Percentiles rank a stretch among this genome's conserved stretches.
Conservation (phyloP, 1,140 invertebrate species). For the Eurytemora carolleeae region DNA sequence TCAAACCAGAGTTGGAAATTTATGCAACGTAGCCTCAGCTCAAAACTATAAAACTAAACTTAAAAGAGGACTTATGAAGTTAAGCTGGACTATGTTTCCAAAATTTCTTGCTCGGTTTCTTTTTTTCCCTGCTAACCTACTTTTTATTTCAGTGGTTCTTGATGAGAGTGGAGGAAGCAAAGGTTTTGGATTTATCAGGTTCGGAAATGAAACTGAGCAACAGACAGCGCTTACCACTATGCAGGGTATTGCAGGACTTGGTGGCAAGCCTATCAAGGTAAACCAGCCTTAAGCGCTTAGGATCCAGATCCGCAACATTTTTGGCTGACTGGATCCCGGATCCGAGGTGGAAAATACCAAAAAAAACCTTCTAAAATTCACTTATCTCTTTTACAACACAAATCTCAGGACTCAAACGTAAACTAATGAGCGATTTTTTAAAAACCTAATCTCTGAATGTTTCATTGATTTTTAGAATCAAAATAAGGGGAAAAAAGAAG, state of each 20-base stretch:
- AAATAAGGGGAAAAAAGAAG: too few species aligned
- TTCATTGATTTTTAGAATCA: too few species aligned
- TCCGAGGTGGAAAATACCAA: too few species aligned
- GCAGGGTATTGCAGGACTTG: conserved; percentile 31
- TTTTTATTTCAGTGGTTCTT: conserved; percentile 51
- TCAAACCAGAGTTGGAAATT: too few species aligned
- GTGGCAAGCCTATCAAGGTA: conserved; percentile 66
- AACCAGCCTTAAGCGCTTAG: too few species aligned
- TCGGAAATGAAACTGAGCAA: conserved; percentile 81
- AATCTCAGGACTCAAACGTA: too few species aligned
- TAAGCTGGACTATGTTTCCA: background rate
- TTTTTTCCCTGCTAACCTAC: conserved; percentile 10
- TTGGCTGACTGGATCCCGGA: too few species aligned
- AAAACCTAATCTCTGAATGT: too few species aligned
- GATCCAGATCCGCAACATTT: too few species aligned
- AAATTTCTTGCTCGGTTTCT: background rate
- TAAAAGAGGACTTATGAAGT: background rate
- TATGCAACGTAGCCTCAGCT: background rate
- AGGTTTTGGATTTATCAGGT: conserved; percentile 90
- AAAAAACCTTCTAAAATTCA: too few species aligned
- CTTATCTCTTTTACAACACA: too few species aligned
- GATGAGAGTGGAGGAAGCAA: conserved; percentile 72
- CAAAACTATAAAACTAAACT: background rate
- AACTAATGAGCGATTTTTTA: too few species aligned
- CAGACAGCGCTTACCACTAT: conserved; percentile 59